Evolutionary conservation across 2,888 invertebrate species (phyloP), one percentile per base, ranked within the genome.

Genomic region (Harmothoe impar): DNA sequence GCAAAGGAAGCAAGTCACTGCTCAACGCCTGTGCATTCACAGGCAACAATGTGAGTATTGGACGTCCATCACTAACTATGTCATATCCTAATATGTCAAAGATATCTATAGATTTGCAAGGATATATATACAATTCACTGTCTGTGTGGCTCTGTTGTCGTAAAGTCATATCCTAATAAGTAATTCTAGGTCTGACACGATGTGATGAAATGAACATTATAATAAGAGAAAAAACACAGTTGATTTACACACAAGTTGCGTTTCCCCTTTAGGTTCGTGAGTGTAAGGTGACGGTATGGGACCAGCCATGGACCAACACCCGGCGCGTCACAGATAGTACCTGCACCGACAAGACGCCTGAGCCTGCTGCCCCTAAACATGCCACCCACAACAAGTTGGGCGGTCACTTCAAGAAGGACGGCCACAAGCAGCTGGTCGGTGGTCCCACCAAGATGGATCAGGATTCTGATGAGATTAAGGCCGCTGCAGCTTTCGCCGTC

Each of bases 401-500:
- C 5, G 43, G 5, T 10, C 3, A 10, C 10, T 10, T 43, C 43
- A 43, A 68, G 0, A 12, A 23, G 23, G 23, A 81, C 17, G 7
- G 7, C 31, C 54, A n/a, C 68, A 84, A 85, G 23, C 54, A 62
- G 20, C 29, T 51, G 35, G 25, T 72, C 20, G 51, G 85, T 33
- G 89, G 86, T 15, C 29, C 68, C 35, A 77, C n/a, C 33, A 84
- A 62, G 7, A 29, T 68, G 31, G 90, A 89, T 33, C 52, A 72
- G 35, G 85, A 89, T 20, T 51, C 77, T n/a, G 88, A 85, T 29
- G 91, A 90, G 25, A 77, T 89, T 15, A 20, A 90, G 52, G 88
- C 68, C 20, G 91, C 91, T 0, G 89, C 91, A 31, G 62, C n/a
- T 17, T 91, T 91, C 90, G 92, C 92, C 23, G 85, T 91, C 31